These are phyloP conservation scores for Australoheros scitulus DNA, from an alignment of 2,113 vertebrate genomes.

Conservation along the genomic window DNA sequence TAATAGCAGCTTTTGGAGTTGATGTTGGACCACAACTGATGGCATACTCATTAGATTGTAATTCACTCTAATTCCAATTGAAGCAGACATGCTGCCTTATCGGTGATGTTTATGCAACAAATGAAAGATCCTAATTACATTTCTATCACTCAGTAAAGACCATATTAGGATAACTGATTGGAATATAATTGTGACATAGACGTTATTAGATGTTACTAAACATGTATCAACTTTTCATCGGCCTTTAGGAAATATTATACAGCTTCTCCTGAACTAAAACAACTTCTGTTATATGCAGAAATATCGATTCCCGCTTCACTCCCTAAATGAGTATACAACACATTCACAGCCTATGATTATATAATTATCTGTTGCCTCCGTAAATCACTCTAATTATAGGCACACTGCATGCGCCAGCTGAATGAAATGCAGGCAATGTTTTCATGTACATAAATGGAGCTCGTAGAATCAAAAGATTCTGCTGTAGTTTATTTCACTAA, in stretches of 20 bases:
- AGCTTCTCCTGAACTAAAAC: background rate
- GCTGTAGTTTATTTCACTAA: conserved; percentile 1
- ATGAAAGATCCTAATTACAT: background rate
- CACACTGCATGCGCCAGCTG: conserved; percentile 33
- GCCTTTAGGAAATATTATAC: background rate
- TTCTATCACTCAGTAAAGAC: background rate
- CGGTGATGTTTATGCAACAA: background rate
- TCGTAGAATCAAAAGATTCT: background rate
- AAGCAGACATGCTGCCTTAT: background rate
- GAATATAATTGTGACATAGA: background rate
- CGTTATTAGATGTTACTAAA: background rate
- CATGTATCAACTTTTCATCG: background rate
- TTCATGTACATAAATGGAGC: conserved; percentile 16
- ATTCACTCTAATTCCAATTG: too few relatives aligned
- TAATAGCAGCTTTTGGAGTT: conserved; percentile 36
- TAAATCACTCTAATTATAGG: conserved; percentile 54
- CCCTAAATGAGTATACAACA: background rate
- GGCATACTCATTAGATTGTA: conserved; percentile 2
- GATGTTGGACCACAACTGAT: conserved; percentile 32
- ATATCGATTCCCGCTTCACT: conserved; percentile 11
- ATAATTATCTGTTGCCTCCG: conserved; percentile 51
- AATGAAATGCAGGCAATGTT: conserved; percentile 38
- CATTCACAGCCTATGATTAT: conserved; percentile 42
- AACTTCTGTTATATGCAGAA: conserved; percentile 5
- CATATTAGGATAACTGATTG: background rate